Evolutionary conservation across 2,888 invertebrate species (phyloP).

Genomic region (Gibbula magus): DNA sequence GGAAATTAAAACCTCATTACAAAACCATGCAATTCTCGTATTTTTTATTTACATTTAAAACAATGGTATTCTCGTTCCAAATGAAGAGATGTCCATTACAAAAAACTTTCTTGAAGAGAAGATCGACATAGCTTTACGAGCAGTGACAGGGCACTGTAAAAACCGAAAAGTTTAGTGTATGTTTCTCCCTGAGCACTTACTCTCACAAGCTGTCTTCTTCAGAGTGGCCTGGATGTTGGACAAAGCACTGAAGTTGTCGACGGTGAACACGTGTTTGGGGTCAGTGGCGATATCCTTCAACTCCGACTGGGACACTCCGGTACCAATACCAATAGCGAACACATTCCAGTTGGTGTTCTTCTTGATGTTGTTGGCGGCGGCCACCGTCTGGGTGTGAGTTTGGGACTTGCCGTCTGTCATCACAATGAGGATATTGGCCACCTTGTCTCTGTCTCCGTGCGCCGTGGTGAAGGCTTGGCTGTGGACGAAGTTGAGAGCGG

Average conservation of each 20-base stretch:
- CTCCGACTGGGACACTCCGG: constrained; percentile 50
- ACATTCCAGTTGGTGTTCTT: constrained; percentile 45
- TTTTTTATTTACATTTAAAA: too few relatives aligned
- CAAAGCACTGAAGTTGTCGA: constrained; percentile 57
- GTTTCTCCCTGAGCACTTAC: constrained; percentile 45
- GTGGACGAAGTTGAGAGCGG: constrained; percentile 36
- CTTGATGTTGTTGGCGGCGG: constrained; percentile 48
- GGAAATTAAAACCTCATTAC: too few relatives aligned
- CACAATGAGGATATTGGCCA: constrained; percentile 61
- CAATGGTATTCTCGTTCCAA: too few relatives aligned
- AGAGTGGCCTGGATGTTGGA: constrained; percentile 47
- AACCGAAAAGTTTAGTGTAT: too few relatives aligned
- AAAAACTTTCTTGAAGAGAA: too few relatives aligned
- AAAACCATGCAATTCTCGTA: too few relatives aligned
- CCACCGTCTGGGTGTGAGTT: constrained; percentile 42
- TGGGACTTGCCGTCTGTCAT: constrained; percentile 63
- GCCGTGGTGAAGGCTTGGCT: constrained; percentile 38
- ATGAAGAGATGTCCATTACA: too few relatives aligned
- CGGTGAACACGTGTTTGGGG: constrained; percentile 56
- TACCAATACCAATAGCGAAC: constrained; percentile 62
- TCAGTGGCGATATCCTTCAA: constrained; percentile 59
- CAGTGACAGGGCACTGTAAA: too few relatives aligned
- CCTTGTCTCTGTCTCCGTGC: constrained; percentile 43
- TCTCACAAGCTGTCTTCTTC: constrained; percentile 58
- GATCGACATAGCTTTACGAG: too few relatives aligned